phyloP scores from a whole-genome alignment of 2,888 invertebrate genomes.

The Crepidodera aurea region DNA sequence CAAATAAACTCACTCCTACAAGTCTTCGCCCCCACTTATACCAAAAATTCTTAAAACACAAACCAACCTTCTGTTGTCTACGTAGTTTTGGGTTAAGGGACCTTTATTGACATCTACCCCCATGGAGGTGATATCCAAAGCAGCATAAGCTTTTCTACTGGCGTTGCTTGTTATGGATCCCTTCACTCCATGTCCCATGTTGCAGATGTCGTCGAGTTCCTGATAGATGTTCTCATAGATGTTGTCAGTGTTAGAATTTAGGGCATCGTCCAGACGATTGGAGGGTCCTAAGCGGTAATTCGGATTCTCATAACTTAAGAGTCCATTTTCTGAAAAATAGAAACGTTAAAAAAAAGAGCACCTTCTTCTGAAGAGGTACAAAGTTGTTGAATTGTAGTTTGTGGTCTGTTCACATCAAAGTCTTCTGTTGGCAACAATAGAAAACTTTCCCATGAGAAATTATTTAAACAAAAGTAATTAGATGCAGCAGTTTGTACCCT shows the following conservation, averaged over 20 bases:
- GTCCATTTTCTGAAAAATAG: constrained; percentile 80
- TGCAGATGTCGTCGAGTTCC: constrained; percentile 68
- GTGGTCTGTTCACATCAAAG: too few species aligned
- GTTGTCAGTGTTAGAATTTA: constrained; percentile 69
- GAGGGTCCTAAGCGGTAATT: constrained; percentile 86
- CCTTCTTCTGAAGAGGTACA: too few species aligned
- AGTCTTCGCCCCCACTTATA: neutral
- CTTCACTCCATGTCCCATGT: constrained; percentile 66
- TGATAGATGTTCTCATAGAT: constrained; percentile 78
- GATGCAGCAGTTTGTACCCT: too few species aligned
- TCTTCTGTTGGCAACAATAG: too few species aligned
- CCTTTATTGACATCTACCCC: constrained; percentile 73
- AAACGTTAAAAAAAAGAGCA: neutral
- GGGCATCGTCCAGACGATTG: constrained; percentile 75
- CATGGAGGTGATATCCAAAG: constrained; percentile 74
- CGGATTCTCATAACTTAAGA: constrained; percentile 90
- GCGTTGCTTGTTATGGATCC: constrained; percentile 54
- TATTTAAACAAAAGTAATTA: too few species aligned
- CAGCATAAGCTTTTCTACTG: constrained; percentile 71
- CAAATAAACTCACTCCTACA: constrained; percentile 19
- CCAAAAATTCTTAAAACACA: too few species aligned
- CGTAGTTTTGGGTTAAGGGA: constrained; percentile 63
- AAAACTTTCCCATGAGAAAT: too few species aligned
- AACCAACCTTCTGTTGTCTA: constrained; percentile 65
- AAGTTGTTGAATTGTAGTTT: too few species aligned